Conservation (phyloP, 2,797 vertebrate species). For the Mallotus villosus region DNA sequence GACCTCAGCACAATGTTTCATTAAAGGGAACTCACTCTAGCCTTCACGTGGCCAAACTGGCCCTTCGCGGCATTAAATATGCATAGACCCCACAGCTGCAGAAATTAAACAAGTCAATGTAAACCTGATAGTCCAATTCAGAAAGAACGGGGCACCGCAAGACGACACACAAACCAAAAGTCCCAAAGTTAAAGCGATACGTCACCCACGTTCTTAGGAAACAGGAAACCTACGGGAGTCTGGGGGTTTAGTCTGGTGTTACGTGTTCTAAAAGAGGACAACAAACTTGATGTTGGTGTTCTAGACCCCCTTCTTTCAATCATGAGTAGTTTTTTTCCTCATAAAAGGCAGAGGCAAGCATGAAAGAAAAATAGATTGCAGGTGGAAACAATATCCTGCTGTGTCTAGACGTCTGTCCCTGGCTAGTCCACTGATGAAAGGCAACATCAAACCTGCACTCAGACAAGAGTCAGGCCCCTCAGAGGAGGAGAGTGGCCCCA, state of each 20-base stretch:
- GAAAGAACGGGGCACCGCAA: constrained; percentile 10
- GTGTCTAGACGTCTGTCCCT: constrained; percentile 19
- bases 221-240: background rate
- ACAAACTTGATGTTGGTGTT: background rate
- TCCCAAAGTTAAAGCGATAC: too few relatives aligned
- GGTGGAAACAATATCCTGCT: constrained; percentile 11
- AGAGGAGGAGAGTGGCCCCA: constrained; percentile 38
- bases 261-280: background rate
- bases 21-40: background rate
- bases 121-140: constrained; percentile 20
- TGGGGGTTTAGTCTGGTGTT: background rate
- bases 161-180: background rate
- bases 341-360: background rate
- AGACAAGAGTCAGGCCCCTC: constrained; percentile 38
- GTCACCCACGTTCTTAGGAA: background rate
- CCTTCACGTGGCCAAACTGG: constrained; percentile 37
- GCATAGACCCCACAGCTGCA: constrained; percentile 35
- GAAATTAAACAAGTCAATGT: constrained; percentile 51
- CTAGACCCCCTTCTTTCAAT: background rate
- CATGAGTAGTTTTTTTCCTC: background rate
- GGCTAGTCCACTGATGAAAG: constrained; percentile 48
- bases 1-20: background rate
- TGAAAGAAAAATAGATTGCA: constrained; percentile 5
- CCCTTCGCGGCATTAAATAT: constrained; percentile 52
- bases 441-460: constrained; percentile 51